Evolutionary conservation across 1,140 invertebrate genomes (phyloP), one percentile per base, ranked within the genome.

Genomic region (Aradophagus sp.): DNA sequence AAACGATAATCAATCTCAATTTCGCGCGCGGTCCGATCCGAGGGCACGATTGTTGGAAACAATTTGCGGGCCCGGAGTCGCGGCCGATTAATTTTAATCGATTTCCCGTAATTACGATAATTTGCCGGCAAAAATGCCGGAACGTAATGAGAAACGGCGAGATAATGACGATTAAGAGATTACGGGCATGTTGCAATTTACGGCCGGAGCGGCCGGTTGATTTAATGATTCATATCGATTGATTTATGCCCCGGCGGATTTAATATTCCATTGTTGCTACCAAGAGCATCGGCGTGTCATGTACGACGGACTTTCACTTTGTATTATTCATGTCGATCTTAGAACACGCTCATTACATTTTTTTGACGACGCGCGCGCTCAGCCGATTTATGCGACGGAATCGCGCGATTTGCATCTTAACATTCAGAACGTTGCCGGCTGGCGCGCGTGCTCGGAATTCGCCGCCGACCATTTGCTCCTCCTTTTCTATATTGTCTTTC

Each of bases 181-280:
- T 61, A 47, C 48, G 34, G 55, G 55, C 48, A 17, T 55, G 41
- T 52, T 39, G 48, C 56, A 55, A 62, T 56, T 53, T 47, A 59
- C 47, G 34, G 10, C 4, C 34, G 16, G 10, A 14, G 44, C 38
- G 45, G 29, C 12, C 16, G 20, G 61, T 62, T 61, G 68, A 61
- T 72, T 72, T 50, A 67, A 73, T 67, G 69, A 73, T 67, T 73
- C 69, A 67, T 67, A 63, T 73, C 69, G 62, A 73, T 58, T 73
- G 69, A 73, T 67, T 73, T 61, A 73, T 63, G 50, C 11, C 2
- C 38, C 52, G 58, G 52, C 52, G 31, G 69, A 32, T 65, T 72
- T 72, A 66, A 62, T 72, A 72, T 62, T 66, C 69, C 62, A 67
- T 73, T 67, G 56, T 72, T 58, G 62, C 56, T 73, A 67, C 62